Evolutionary conservation across 2,113 vertebrate species (phyloP), one percentile per base, ranked within the genome.

Genomic region (Cinclus mexicanus): DNA sequence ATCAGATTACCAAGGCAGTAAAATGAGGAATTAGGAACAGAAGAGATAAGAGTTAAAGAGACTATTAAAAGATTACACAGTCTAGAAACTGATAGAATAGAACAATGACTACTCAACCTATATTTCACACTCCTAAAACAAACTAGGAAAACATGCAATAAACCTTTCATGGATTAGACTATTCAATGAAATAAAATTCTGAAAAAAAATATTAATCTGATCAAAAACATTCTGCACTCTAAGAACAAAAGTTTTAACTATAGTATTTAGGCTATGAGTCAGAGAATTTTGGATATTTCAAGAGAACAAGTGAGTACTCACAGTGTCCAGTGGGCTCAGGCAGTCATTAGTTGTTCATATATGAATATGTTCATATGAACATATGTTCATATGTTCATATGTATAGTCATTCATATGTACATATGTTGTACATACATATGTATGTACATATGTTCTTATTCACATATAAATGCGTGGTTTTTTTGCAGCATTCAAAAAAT

Each of bases 41-140:
- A 87, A 81, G 11, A 88, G 92, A 88, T 97, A 96, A 86, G 56
- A 91, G 33, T 11, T 72, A 75, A 96, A 91, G 83, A 93, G 29
- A n/a, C 79, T 97, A 79, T 95, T 95, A 95, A 93, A 95, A 93
- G 88, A 92, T 95, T 94, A 94, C n/a, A 56, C 71, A 81, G 15
- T 44, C n/a, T 75, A 81, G 39, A 67, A 94, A 80, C 18, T 83
- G 93, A 92, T 92, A 76, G 39, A 85, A 50, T 41, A 91, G 70
- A 92, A 86, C 74, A 93, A 79, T 70, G 53, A 57, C 56, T 81
- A 69, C 56, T 81, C 33, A 87, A 80, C 28, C 46, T 83, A 44
- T 83, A 93, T 93, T 86, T 94, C 83, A 75, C 39, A 69, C 64
- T 93, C 91, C 46, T 83, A 94, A 90, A 87, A 35, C 41, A 68